Evolutionary conservation across 2,113 vertebrate species (phyloP).

Genomic region (Rhinolophus sinicus): DNA sequence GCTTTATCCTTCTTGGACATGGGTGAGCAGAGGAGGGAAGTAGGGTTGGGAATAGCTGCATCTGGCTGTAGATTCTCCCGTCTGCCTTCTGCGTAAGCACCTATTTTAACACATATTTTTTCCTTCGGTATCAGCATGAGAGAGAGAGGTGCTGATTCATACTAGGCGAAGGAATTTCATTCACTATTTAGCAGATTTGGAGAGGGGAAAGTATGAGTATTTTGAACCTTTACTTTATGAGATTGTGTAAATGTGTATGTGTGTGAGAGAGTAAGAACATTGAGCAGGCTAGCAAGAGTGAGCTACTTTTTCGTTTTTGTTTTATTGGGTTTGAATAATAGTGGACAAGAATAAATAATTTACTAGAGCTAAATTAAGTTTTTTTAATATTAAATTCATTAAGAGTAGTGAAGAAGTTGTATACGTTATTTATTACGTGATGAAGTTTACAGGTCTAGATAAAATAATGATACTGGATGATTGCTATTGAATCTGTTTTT

Average conservation of each 20-base stretch:
- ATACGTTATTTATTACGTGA: neutral
- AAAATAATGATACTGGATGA: neutral
- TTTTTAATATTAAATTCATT: neutral
- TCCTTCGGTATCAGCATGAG: neutral
- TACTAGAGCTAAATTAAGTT: neutral
- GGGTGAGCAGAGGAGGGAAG: neutral
- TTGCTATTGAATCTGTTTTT: neutral
- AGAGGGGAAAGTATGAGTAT: neutral
- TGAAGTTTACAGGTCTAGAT: neutral
- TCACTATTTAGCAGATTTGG: neutral
- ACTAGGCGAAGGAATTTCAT: neutral
- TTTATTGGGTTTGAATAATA: neutral
- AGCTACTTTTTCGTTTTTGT: neutral
- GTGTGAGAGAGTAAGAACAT: neutral
- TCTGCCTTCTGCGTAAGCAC: neutral
- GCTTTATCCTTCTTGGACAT: neutral
- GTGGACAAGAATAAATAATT: neutral
- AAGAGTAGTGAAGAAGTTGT: neutral
- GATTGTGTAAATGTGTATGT: neutral
- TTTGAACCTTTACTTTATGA: neutral
- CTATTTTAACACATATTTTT: rapidly evolving
- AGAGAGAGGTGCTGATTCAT: neutral
- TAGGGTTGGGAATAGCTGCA: rapidly evolving
- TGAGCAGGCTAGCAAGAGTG: neutral
- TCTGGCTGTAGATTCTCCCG: neutral